A percentile compares a stretch with the other conserved stretches of the same genome.
Conservation (phyloP, 1,140 invertebrate species). For the Carposina sasakii region DNA sequence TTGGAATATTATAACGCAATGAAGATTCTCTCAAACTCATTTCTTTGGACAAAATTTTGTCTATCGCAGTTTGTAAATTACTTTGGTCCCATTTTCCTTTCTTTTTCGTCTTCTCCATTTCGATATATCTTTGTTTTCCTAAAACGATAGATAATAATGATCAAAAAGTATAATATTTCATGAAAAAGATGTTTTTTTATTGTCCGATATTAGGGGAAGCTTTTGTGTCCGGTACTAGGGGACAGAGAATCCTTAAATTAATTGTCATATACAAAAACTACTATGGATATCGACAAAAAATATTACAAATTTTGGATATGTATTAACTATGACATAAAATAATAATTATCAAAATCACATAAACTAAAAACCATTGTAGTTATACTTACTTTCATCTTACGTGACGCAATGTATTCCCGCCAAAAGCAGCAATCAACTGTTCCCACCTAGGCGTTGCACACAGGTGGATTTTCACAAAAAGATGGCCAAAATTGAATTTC, state of each 20-base stretch:
- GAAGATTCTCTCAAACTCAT: slow-evolving; percentile 34
- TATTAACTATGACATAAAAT: slow-evolving; percentile 2
- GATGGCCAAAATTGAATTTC: too few species aligned
- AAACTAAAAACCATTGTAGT: slow-evolving; percentile 6
- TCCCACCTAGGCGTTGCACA: background rate
- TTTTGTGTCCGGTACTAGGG: slow-evolving; percentile 24
- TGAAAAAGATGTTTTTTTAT: slow-evolving; percentile 19
- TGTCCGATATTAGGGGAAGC: slow-evolving; percentile 21
- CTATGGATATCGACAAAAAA: slow-evolving; percentile 8
- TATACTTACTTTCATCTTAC: slow-evolving; percentile 18
- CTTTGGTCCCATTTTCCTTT: slow-evolving; percentile 29
- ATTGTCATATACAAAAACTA: slow-evolving; percentile 6
- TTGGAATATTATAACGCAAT: slow-evolving; percentile 31
- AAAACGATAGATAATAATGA: slow-evolving; percentile 24
- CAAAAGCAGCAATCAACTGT: background rate
- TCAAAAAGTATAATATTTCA: slow-evolving; percentile 19
- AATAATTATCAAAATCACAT: slow-evolving; percentile 16
- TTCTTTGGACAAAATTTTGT: slow-evolving; percentile 33
- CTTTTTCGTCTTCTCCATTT: slow-evolving; percentile 29
- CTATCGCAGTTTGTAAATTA: slow-evolving; percentile 28
- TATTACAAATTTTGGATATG: background rate
- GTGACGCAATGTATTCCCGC: slow-evolving; percentile 8
- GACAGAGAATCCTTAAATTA: slow-evolving; percentile 17
- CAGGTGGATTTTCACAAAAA: too few species aligned
- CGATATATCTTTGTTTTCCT: slow-evolving; percentile 14